Percentiles rank a stretch among this genome's conserved stretches.
These are phyloP conservation scores for Cassiopea andromeda DNA, from an alignment of 30 jellyfish, hydroid and myxozoan genomes.

Conservation along the genomic window DNA sequence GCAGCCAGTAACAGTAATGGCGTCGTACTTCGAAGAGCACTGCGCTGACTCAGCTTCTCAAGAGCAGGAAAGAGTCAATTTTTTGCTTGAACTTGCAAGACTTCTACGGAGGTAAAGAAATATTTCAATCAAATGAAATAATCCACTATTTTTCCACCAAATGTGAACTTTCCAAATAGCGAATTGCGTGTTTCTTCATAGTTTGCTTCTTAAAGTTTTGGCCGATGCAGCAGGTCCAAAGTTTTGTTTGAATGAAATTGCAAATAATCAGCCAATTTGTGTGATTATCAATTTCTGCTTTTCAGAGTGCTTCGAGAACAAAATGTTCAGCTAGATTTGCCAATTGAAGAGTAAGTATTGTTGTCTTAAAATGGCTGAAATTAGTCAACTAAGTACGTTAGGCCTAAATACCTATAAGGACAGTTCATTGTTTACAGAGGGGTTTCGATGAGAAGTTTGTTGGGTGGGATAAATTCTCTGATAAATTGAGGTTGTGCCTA, in stretches of 20 bases:
- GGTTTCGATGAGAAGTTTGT: too few relatives aligned
- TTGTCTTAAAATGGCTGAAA: not conserved
- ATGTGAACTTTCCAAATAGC: too few relatives aligned
- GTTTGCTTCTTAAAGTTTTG: too few relatives aligned
- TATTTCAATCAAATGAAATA: too few relatives aligned
- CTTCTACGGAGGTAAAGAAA: slow-evolving; percentile 37
- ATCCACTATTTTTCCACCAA: too few relatives aligned
- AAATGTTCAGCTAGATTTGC: slow-evolving; percentile 59
- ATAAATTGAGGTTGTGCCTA: not conserved
- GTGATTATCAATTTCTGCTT: not conserved
- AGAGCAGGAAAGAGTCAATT: slow-evolving; percentile 54
- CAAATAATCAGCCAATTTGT: not conserved
- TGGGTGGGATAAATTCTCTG: not conserved
- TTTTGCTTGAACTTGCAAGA: slow-evolving; percentile 58
- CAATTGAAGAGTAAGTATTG: slow-evolving; percentile 61
- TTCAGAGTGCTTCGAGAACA: slow-evolving; percentile 72
- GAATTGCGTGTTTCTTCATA: too few relatives aligned
- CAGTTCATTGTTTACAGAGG: too few relatives aligned
- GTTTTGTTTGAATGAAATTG: too few relatives aligned
- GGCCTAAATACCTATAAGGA: too few relatives aligned
- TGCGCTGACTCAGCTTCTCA: slow-evolving; percentile 40
- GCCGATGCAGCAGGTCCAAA: too few relatives aligned
- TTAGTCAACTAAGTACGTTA: too few relatives aligned
- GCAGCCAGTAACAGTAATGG: slow-evolving; percentile 11
- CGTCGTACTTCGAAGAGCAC: slow-evolving; percentile 70